phyloP scores from a whole-genome alignment of 2,888 invertebrate genomes.

The Meloe dianella region DNA sequence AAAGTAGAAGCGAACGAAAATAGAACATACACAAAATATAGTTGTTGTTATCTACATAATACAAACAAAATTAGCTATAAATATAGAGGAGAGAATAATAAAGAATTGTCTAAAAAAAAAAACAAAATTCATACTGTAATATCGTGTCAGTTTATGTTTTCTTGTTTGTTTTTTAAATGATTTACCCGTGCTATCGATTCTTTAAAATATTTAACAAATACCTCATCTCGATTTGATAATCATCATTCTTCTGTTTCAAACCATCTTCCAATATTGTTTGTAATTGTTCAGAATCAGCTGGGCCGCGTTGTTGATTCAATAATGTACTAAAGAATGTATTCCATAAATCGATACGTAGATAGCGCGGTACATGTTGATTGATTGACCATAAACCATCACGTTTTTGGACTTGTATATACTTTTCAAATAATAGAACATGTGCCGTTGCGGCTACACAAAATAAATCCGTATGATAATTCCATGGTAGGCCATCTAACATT shows the following conservation, averaged over 20 bases:
- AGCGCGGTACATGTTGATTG: conserved; percentile 51
- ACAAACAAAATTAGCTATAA: not conserved
- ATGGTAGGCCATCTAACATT: conserved; percentile 88
- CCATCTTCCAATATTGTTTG: conserved; percentile 46
- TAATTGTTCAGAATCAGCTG: conserved; percentile 49
- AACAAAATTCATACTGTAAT: not conserved
- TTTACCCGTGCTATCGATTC: conserved; percentile 49
- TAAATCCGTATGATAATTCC: conserved; percentile 94
- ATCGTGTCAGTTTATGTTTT: conserved; percentile 65
- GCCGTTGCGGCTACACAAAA: conserved; percentile 89
- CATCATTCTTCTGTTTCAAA: conserved; percentile 42
- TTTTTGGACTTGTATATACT: conserved; percentile 77
- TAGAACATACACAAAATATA: not conserved
- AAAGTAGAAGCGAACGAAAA: not conserved
- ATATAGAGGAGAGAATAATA: not conserved
- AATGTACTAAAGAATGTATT: conserved; percentile 79
- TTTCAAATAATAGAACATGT: conserved; percentile 85
- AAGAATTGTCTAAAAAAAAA: not conserved
- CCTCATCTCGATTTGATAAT: conserved; percentile 47
- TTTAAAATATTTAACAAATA: conserved; percentile 52
- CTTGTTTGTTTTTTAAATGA: no score
- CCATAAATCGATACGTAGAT: conserved; percentile 75
- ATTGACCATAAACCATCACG: conserved; percentile 54
- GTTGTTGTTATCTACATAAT: not conserved
- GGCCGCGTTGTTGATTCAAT: conserved; percentile 67